Conservation (phyloP, 2,113 vertebrate species). For the Leiothrix lutea region DNA sequence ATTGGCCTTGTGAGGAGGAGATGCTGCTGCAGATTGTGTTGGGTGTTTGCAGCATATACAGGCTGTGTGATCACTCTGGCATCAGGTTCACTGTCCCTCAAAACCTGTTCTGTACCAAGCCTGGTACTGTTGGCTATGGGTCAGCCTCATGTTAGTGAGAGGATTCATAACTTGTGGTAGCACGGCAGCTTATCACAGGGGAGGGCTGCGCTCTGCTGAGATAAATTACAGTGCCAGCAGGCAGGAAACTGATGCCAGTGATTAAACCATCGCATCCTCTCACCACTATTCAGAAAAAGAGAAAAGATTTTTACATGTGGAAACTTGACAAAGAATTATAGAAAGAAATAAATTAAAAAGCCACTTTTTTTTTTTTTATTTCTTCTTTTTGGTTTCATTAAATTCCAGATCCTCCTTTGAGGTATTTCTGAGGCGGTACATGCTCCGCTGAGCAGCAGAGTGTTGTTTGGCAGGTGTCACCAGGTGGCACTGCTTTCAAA, state of each 20-base stretch:
- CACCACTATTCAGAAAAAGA: not conserved
- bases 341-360: not conserved
- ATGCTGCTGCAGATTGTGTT: not conserved
- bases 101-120: not conserved
- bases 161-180: not conserved
- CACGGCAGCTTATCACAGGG: not conserved
- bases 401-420: not conserved
- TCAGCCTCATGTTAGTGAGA: not conserved
- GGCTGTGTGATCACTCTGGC: not conserved
- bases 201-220: not conserved
- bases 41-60: not conserved
- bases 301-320: not conserved
- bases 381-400: not conserved
- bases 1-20: not conserved
- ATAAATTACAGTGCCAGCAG: not conserved
- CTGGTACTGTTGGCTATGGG: not conserved
- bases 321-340: not conserved
- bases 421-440: not conserved
- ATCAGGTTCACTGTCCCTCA: not conserved
- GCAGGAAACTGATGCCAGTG: not conserved
- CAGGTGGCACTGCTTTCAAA: conserved; percentile 64
- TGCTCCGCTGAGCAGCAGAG: not conserved
- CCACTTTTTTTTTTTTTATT: accelerated
- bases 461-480: conserved; percentile 61
- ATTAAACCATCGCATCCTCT: not conserved